These are phyloP conservation scores for Heliangelus exortis DNA, from an alignment of 2,797 vertebrate genomes.

Conservation along the genomic window DNA sequence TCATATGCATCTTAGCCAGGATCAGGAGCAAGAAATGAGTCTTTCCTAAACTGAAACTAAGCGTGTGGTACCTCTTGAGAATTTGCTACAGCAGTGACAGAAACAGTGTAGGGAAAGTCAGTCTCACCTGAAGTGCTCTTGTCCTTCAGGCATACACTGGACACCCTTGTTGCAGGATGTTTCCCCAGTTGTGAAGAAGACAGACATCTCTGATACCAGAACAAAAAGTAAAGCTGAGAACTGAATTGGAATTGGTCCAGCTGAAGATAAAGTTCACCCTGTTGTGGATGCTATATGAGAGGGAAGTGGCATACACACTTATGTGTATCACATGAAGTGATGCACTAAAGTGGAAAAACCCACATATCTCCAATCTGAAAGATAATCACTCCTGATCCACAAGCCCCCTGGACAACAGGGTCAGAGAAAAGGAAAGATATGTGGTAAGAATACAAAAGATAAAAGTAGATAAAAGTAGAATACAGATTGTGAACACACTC, in stretches of 20 bases:
- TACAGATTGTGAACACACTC: not conserved
- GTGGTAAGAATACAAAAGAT: not conserved
- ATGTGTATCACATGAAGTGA: not conserved
- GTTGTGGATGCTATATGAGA: not conserved
- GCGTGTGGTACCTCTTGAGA: too few species aligned
- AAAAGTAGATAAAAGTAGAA: too few species aligned
- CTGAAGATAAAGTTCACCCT: accelerated
- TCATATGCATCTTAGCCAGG: not conserved
- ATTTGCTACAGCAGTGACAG: too few species aligned
- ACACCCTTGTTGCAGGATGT: too few species aligned
- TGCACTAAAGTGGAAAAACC: not conserved
- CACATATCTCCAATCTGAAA: not conserved
- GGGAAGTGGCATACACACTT: not conserved
- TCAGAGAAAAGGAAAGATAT: not conserved
- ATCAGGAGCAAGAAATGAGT: not conserved
- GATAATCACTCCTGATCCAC: not conserved
- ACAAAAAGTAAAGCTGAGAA: too few species aligned
- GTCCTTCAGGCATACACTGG: too few species aligned
- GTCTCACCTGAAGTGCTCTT: too few species aligned
- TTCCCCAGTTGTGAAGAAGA: too few species aligned
- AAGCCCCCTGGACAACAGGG: not conserved
- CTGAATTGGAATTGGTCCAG: not conserved
- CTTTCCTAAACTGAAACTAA: too few species aligned
- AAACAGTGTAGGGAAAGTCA: too few species aligned
- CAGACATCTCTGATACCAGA: too few species aligned